Evolutionary conservation across 2,797 vertebrate species (phyloP).

Genomic region (Spinibarbus caldwelli): DNA sequence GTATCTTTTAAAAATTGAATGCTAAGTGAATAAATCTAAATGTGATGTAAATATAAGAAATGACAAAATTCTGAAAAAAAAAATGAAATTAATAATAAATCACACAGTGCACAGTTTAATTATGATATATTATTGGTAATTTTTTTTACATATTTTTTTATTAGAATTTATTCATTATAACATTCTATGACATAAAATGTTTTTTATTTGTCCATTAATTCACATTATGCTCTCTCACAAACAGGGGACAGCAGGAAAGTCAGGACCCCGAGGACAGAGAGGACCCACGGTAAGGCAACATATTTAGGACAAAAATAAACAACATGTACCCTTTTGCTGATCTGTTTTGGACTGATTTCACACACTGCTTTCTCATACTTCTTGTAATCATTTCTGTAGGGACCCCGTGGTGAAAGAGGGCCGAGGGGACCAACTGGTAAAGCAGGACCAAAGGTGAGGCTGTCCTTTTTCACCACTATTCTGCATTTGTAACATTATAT

Average conservation of each 20-base stretch:
- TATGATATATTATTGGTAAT: too few relatives aligned
- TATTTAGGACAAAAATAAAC: not conserved
- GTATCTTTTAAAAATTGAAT: not conserved
- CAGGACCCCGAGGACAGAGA: slow-evolving; percentile 94
- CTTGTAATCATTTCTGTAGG: slow-evolving; percentile 74
- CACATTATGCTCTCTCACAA: slow-evolving; percentile 9
- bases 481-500: not conserved
- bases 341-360: not conserved
- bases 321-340: not conserved
- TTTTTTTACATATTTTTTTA: too few relatives aligned
- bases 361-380: not conserved
- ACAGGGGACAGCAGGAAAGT: slow-evolving; percentile 93
- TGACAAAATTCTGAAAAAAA: too few relatives aligned
- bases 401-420: slow-evolving; percentile 95
- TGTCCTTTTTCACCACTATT: not conserved
- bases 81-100: too few relatives aligned
- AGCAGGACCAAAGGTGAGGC: slow-evolving; percentile 91
- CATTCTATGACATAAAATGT: too few relatives aligned
- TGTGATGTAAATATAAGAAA: too few relatives aligned
- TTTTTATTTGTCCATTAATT: not conserved
- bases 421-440: slow-evolving; percentile 95
- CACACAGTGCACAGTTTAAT: too few relatives aligned
- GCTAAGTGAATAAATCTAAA: too few relatives aligned
- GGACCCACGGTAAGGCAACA: slow-evolving; percentile 90
- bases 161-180: too few relatives aligned